Evolutionary conservation across 2,888 invertebrate species (phyloP).

Genomic region (Drosophila neonasuta): DNA sequence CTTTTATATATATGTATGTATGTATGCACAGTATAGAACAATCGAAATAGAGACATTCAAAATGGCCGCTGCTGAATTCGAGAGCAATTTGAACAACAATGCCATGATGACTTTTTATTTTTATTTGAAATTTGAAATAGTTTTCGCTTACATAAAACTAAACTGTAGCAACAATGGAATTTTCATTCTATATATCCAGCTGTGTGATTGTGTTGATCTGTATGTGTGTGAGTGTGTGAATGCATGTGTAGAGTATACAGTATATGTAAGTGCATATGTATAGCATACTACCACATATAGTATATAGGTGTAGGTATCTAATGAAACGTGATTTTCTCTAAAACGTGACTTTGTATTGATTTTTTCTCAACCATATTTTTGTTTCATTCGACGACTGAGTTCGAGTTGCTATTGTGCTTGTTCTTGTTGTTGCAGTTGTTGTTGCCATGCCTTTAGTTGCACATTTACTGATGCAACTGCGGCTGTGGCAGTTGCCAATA

Average conservation of each 20-base stretch:
- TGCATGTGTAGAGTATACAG: constrained; percentile 9
- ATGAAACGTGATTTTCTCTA: constrained; percentile 81
- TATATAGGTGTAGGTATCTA: constrained; percentile 66
- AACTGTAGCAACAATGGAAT: constrained; percentile 68
- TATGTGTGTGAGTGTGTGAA: constrained; percentile 19
- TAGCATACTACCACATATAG: neutral
- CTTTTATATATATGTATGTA: neutral
- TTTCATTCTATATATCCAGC: constrained; percentile 43
- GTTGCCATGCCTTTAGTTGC: constrained; percentile 43
- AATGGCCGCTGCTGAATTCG: constrained; percentile 49
- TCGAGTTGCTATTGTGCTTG: constrained; percentile 47
- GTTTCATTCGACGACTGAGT: constrained; percentile 67
- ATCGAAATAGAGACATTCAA: constrained; percentile 48
- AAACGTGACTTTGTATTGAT: constrained; percentile 83
- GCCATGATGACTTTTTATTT: constrained; percentile 36
- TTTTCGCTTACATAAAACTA: constrained; percentile 61
- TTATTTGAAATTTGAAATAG: constrained; percentile 41
- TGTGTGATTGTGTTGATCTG: constrained; percentile 17
- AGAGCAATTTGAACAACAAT: constrained; percentile 33
- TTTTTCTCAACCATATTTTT: constrained; percentile 71
- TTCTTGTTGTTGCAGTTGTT: constrained; percentile 34
- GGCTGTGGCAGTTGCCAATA: constrained; percentile 42
- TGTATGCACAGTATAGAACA: constrained; percentile 7
- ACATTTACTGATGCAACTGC: constrained; percentile 39
- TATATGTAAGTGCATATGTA: constrained; percentile 1